Percentiles rank a stretch among this genome's conserved stretches.
Conservation (phyloP, 2,888 invertebrate genomes). For the Fragum sueziense region DNA sequence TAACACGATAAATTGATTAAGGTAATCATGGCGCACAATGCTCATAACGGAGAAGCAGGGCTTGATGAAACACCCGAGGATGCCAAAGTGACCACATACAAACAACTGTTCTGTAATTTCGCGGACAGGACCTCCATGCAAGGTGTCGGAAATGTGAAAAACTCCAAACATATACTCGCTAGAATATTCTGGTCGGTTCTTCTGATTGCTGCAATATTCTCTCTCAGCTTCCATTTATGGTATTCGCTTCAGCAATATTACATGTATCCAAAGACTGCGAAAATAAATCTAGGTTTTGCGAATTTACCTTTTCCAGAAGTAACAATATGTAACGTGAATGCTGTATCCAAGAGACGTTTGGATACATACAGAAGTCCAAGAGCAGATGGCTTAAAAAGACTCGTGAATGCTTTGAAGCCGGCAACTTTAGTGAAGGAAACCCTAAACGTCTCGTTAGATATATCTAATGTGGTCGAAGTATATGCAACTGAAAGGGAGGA, state of each 20-base stretch:
- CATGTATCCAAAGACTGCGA: slow-evolving; percentile 12
- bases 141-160: neutral
- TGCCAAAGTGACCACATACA: neutral
- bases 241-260: slow-evolving; percentile 3
- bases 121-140: slow-evolving; percentile 12
- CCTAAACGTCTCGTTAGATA: neutral
- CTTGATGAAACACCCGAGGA: neutral
- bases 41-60: neutral
- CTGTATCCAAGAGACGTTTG: slow-evolving; percentile 6
- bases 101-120: slow-evolving; percentile 8
- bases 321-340: slow-evolving; percentile 5
- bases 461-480: too few relatives aligned
- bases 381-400: neutral
- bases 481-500: too few relatives aligned
- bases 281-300: slow-evolving; percentile 11
- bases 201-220: neutral
- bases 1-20: too few relatives aligned
- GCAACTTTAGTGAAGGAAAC: neutral
- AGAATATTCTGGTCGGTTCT: slow-evolving; percentile 12
- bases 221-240: slow-evolving; percentile 5
- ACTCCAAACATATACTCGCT: neutral
- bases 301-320: slow-evolving; percentile 9
- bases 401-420: slow-evolving; percentile 9
- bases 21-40: neutral
- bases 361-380: neutral